Base-by-base conservation (phyloP, 2,113 vertebrate species). In the Chaetura pelagica region DNA sequence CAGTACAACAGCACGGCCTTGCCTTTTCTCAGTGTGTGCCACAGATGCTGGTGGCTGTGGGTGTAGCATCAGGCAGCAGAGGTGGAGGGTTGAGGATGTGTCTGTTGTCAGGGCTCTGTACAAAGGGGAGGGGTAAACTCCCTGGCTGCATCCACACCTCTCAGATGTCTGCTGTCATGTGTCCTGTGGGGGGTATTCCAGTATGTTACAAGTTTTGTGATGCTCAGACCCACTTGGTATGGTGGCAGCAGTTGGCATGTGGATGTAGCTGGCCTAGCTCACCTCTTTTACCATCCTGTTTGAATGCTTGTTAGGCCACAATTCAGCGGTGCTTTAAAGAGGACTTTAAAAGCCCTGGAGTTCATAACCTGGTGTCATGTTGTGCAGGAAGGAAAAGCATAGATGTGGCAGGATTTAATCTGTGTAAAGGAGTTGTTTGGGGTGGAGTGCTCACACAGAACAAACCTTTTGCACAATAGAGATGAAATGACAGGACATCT, bases 151-250 rank as follows among this genome's bases (percentile, higher is more conserved):
- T 66, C 27, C 0, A 1, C 13, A 46, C 21, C 40, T 69, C 35
- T n/a, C 0, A 0, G 15, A 10, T 48, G 15, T 69, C 15, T 8
- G 40, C 24, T 58, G 24, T 21, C 57, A 21, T 0, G 0, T 79
- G n/a, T 1, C 1, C 49, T 55, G 6, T 8, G 8, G 46, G 29
- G 23, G 59, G 7, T 58, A 21, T 38, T 80, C 55, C 34, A 71
- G 23, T 12, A 18, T 15, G 10, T 44, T 80, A 27, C 10, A 32
- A 32, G 40, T 67, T 78, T 11, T 15, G 27, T 87, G 81, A n/a
- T 1, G 1, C 63, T 80, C 48, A 74, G 52, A 55, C 34, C 10
- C 8, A 7, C 48, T 51, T 84, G 34, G 63, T 44, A 35, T 0
- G 2, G n/a, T 71, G 57, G 77, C 62, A 61, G 29, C 55, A 58